A percentile compares a stretch with the other conserved stretches of the same genome.
These are phyloP conservation scores for Oscheius sp. DNA, from an alignment of 2,888 invertebrate species.

Conservation along the genomic window DNA sequence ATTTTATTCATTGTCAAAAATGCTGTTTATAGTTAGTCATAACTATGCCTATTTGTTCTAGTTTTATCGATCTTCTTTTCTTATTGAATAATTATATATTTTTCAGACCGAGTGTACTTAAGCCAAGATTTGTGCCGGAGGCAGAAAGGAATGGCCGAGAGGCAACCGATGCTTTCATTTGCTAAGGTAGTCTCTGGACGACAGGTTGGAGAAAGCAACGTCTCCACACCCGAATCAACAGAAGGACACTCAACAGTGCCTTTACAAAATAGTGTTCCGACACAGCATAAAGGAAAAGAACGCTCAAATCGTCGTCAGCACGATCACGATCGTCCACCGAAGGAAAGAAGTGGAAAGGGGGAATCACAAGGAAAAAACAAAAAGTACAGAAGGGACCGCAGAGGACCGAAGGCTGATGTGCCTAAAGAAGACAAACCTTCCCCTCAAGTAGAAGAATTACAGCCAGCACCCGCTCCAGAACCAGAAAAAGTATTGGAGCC, in stretches of 20 bases:
- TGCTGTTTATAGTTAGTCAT: no score
- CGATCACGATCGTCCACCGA: constrained; percentile 9
- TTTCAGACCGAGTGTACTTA: constrained; percentile 21
- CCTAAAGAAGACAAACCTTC: constrained; percentile 10
- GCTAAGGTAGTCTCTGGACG: constrained; percentile 59
- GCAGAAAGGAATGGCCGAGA: constrained; percentile 51
- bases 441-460: not conserved
- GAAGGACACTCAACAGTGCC: constrained; percentile 3
- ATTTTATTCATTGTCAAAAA: no score
- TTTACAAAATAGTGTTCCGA: not conserved
- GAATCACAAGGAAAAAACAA: constrained; percentile 27
- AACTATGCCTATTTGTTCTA: no score
- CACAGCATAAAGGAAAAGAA: not conserved
- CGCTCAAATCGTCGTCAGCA: constrained; percentile 6
- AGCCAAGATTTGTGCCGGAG: constrained; percentile 21
- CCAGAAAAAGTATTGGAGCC: constrained; percentile 48
- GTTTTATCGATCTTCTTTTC: not conserved
- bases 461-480: not conserved
- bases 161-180: constrained; percentile 61
- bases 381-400: constrained; percentile 34
- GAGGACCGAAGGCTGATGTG: constrained; percentile 25
- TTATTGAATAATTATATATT: not conserved
- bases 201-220: constrained; percentile 14
- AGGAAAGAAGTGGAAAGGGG: constrained; percentile 5
- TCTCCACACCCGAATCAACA: not conserved